phyloP scores from a whole-genome alignment of 1,140 invertebrate genomes.

The Neotoxoptera formosana region DNA sequence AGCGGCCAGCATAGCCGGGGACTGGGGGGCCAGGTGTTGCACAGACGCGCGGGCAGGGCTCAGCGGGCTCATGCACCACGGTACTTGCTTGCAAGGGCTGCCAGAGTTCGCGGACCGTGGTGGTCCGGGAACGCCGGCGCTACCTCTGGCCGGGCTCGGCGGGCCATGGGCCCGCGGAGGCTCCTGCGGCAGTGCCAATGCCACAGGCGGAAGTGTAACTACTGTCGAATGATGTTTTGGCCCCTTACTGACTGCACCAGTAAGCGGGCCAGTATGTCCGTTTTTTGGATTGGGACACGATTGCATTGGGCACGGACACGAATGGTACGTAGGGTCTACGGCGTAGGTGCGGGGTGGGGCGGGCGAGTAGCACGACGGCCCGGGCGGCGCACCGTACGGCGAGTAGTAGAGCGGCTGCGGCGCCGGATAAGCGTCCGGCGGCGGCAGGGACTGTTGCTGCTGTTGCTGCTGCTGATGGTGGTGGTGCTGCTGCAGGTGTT shows the following conservation, averaged over 20 bases:
- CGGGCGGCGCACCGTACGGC: slow-evolving; percentile 65
- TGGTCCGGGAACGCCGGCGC: slow-evolving; percentile 68
- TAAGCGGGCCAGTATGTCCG: slow-evolving; percentile 95
- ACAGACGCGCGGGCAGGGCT: slow-evolving; percentile 73
- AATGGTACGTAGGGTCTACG: slow-evolving; percentile 68
- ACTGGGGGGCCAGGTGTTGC: slow-evolving; percentile 64
- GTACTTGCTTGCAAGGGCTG: slow-evolving; percentile 70
- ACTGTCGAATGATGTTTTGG: slow-evolving; percentile 64
- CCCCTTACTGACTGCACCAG: slow-evolving; percentile 79
- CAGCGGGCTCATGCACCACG: slow-evolving; percentile 71
- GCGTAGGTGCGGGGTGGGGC: slow-evolving; percentile 63
- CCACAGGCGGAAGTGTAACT: slow-evolving; percentile 67
- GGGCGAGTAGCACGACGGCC: slow-evolving; percentile 63
- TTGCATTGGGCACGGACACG: slow-evolving; percentile 85
- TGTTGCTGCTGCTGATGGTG: slow-evolving; percentile 62
- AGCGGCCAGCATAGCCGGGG: slow-evolving; percentile 61
- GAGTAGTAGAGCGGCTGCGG: slow-evolving; percentile 73
- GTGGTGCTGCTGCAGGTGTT: slow-evolving; percentile 60
- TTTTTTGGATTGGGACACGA: slow-evolving; percentile 97
- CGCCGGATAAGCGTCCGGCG: slow-evolving; percentile 63
- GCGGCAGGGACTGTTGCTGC: slow-evolving; percentile 60
- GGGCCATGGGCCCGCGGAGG: slow-evolving; percentile 70
- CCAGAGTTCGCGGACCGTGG: slow-evolving; percentile 67
- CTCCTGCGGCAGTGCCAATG: slow-evolving; percentile 71
- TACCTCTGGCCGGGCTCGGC: slow-evolving; percentile 73